Evolutionary conservation across 2,888 invertebrate genomes (phyloP), one percentile per base, ranked within the genome.

Genomic region (Crioceris asparagi): DNA sequence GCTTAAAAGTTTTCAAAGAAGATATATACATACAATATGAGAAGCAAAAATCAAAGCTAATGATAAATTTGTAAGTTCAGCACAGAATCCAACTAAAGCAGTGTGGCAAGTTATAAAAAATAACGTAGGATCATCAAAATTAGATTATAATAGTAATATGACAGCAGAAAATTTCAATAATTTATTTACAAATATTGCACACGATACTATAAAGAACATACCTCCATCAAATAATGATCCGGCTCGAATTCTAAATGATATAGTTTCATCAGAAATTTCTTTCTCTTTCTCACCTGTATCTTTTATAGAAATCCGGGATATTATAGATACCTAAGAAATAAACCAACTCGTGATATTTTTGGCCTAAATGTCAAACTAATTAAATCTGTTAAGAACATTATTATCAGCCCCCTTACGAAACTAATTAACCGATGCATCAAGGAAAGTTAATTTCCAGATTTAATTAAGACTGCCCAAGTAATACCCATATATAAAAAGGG

Each of bases 301-400:
- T n/a, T n/a, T n/a, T n/a, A n/a, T n/a, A n/a, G n/a, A n/a, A n/a
- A n/a, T 36, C 14, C 12, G 12, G 16, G 3, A 30, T 23, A 5
- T 21, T 17, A 31, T 36, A 14, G 8, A 36, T n/a, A 16, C 16
- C 17, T 36, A 14, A 36, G 31, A 31, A 36, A 36, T 23, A 36
- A 36, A 36, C 30, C 30, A 14, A 36, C 31, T 32, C 12, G 30
- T 31, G n/a, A n/a, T n/a, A n/a, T n/a, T n/a, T n/a, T n/a, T n/a
- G 36, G 30, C 16, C 25, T 36, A 8, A 19, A 36, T 32, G 31
- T 23, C 11, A 31, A 32, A 23, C 15, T 31, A 10, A 21, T 36
- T 10, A 30, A 36, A 31, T 8, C 15, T 14, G 17, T 36, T 14
- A 31, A 31, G 31, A 36, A 31, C 17, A 30, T 30, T 14, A 36